Percentiles rank a stretch among this genome's conserved stretches.
phyloP scores from a whole-genome alignment of 2,888 invertebrate species.

The Ormyrus labotus region DNA sequence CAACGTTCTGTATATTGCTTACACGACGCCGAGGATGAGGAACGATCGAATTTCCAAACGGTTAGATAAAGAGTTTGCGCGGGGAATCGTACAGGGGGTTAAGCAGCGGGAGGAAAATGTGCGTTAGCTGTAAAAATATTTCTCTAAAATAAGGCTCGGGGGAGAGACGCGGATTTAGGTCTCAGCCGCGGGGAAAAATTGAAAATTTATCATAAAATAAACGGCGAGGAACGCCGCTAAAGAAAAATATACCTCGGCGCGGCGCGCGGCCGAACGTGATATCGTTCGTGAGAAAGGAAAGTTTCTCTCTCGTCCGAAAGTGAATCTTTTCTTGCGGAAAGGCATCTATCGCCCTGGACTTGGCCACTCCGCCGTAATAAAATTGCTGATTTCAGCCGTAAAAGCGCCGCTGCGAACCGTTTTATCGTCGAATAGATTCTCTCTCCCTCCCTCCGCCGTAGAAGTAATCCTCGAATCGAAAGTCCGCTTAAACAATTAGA shows the following conservation, averaged over 20 bases:
- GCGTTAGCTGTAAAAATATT: background rate
- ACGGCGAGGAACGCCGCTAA: background rate
- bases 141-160: background rate
- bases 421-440: too few relatives aligned
- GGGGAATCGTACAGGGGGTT: too few relatives aligned
- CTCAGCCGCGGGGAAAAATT: background rate
- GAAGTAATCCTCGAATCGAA: too few relatives aligned
- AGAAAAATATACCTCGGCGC: constrained; percentile 1
- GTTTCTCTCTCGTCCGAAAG: constrained; percentile 6
- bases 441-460: too few relatives aligned
- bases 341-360: constrained; percentile 23
- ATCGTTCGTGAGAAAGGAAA: constrained; percentile 6
- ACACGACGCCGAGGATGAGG: too few relatives aligned
- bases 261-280: constrained; percentile 6
- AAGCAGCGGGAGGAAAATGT: too few relatives aligned
- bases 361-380: constrained; percentile 18
- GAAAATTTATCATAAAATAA: constrained; percentile 30
- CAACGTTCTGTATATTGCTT: too few relatives aligned
- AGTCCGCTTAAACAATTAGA: too few relatives aligned
- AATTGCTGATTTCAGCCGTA: constrained; percentile 14
- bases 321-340: constrained; percentile 31
- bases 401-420: background rate
- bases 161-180: background rate
- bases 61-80: background rate
- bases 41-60: background rate